Conservation (phyloP, 2,888 invertebrate genomes). For the Tipula vernalis region DNA sequence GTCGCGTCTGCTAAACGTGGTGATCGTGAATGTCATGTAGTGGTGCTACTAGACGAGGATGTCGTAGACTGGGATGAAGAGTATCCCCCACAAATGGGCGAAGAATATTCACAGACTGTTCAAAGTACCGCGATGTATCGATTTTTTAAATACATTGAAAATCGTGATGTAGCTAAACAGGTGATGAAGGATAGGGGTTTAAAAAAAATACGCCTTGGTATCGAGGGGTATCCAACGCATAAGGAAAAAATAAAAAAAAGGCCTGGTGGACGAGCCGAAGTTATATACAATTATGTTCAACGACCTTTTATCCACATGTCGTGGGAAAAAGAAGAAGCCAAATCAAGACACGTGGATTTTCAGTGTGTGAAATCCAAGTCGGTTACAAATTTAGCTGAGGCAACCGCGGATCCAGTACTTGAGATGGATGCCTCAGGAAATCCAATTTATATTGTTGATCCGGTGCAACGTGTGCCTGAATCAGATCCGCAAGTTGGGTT, state of each 20-base stretch:
- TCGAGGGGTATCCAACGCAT: conserved; percentile 98
- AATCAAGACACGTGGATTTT: conserved; percentile 97
- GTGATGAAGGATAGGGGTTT: conserved; percentile 97
- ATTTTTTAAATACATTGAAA: conserved; percentile 99
- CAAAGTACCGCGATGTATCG: conserved; percentile 84
- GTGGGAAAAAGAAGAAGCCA: conserved; percentile 99
- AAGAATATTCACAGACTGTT: conserved; percentile 83
- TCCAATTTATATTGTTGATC: conserved; percentile 25
- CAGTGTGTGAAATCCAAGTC: conserved; percentile 98
- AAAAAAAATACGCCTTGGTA: conserved; percentile 96
- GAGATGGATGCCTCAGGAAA: conserved; percentile 28
- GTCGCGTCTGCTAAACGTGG: conserved; percentile 87
- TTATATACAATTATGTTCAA: conserved; percentile 98
- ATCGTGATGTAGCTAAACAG: conserved; percentile 96
- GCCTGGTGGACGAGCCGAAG: conserved; percentile 89
- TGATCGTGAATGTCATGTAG: conserved; percentile 95
- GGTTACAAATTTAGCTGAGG: conserved; percentile 91
- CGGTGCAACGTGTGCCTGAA: conserved; percentile 26
- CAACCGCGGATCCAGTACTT: conserved; percentile 75
- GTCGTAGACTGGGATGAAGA: conserved; percentile 96
- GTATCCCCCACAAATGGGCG: conserved; percentile 99
- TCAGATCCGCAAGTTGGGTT: conserved; percentile 13
- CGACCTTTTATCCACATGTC: conserved; percentile 85
- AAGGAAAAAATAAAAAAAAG: conserved; percentile 96
- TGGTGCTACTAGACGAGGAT: conserved; percentile 92